A percentile compares a stretch with the other conserved stretches of the same genome.
Evolutionary conservation across 2,888 invertebrate genomes (phyloP).

Genomic region (Mesorhabditis spiculigera): DNA sequence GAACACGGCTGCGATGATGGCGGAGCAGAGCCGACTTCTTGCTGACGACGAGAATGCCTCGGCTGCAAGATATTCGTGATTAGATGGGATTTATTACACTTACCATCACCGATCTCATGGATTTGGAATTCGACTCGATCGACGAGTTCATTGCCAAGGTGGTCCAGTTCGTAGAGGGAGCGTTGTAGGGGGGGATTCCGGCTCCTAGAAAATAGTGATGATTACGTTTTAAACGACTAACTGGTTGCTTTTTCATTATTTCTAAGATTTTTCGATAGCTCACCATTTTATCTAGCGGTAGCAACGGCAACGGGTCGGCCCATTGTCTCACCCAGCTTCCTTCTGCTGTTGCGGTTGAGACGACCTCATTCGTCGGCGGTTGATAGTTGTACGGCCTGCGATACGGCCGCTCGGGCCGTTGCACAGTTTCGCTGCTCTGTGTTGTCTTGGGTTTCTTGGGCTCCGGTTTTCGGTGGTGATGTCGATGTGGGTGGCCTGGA

Average conservation of each 20-base stretch:
- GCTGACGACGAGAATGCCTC: neutral
- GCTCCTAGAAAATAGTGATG: neutral
- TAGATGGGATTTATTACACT: neutral
- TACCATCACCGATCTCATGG: neutral
- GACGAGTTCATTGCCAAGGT: neutral
- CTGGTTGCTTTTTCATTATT: too few species aligned
- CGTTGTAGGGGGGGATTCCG: neutral
- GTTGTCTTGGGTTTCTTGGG: neutral
- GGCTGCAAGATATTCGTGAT: too few species aligned
- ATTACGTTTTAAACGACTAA: neutral
- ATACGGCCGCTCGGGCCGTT: neutral
- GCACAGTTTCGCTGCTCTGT: neutral
- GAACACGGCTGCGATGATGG: neutral
- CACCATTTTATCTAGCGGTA: neutral
- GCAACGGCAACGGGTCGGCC: neutral
- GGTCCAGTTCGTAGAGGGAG: neutral
- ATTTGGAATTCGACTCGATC: slow-evolving; percentile 6
- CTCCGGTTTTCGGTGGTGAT: slow-evolving; percentile 2
- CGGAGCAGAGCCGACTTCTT: neutral
- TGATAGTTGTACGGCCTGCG: neutral
- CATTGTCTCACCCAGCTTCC: too few species aligned
- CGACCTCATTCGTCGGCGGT: too few species aligned
- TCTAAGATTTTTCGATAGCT: neutral
- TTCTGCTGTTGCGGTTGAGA: too few species aligned
- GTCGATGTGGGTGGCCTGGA: neutral